Evolutionary conservation across 35 echinoderm and acorn worm genomes (phyloP).

Genomic region (Eucidaris tribuloides): DNA sequence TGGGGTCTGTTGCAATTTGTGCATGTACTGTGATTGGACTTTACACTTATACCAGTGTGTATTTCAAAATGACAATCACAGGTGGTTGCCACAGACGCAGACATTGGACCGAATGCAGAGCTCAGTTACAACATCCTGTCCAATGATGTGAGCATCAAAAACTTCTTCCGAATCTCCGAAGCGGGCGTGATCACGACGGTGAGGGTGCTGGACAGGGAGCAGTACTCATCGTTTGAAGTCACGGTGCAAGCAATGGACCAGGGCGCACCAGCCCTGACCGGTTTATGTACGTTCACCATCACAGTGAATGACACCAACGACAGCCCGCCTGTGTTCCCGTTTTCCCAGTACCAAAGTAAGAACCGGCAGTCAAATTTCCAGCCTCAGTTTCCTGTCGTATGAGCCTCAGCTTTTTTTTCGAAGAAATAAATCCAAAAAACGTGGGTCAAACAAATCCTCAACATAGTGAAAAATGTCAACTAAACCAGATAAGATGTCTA

Average conservation of each 20-base stretch:
- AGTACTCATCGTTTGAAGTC: background rate
- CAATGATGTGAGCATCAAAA: constrained; percentile 2
- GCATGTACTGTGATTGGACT: too few relatives aligned
- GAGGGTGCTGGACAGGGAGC: constrained; percentile 26
- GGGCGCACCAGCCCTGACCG: constrained; percentile 12
- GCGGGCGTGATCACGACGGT: constrained; percentile 21
- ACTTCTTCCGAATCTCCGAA: constrained; percentile 27
- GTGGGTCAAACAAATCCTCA: too few relatives aligned
- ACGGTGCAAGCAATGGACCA: constrained; percentile 39
- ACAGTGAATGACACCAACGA: constrained; percentile 42
- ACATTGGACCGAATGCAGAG: constrained; percentile 50
- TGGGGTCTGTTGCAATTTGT: too few relatives aligned
- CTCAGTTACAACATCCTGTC: constrained; percentile 30
- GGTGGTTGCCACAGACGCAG: constrained; percentile 56
- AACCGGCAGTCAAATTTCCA: too few relatives aligned
- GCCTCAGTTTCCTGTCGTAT: too few relatives aligned
- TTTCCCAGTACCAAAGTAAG: constrained; percentile 7
- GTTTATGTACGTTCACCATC: constrained; percentile 51
- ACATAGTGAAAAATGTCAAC: too few relatives aligned
- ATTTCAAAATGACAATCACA: too few relatives aligned
- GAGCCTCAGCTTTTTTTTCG: too few relatives aligned
- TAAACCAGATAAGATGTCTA: too few relatives aligned
- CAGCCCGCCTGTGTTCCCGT: constrained; percentile 4
- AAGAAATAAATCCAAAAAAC: too few relatives aligned
- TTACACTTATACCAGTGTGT: too few relatives aligned